Conservation (phyloP, 2,113 vertebrate genomes). For the Myiopsitta monachus region DNA sequence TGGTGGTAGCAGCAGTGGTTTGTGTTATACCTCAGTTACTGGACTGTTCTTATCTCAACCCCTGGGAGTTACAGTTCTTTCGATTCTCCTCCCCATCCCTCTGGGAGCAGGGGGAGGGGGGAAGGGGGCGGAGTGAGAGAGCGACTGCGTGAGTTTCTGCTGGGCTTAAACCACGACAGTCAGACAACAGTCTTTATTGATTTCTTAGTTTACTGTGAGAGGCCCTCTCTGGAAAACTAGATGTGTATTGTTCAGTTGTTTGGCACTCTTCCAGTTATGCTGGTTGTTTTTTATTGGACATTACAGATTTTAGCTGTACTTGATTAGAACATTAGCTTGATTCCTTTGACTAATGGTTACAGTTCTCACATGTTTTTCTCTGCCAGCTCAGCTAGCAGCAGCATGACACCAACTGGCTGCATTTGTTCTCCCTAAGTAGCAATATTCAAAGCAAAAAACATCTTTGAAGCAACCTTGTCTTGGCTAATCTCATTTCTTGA, state of each 20-base stretch:
- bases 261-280: neutral
- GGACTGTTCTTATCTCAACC: too few species aligned
- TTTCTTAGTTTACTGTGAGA: neutral
- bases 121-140: too few species aligned
- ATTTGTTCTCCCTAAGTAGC: neutral
- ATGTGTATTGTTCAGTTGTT: neutral
- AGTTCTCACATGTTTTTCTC: neutral
- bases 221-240: neutral
- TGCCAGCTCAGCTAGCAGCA: conserved; percentile 9
- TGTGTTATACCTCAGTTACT: too few species aligned
- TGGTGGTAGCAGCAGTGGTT: too few species aligned
- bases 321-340: conserved; percentile 15
- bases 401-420: neutral
- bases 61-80: too few species aligned
- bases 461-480: neutral
- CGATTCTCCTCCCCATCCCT: too few species aligned
- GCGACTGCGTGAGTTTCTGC: too few species aligned
- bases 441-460: neutral
- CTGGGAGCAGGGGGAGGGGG: too few species aligned
- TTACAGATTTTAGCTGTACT: neutral
- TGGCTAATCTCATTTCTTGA: neutral
- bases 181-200: neutral
- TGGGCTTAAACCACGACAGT: too few species aligned
- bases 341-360: neutral
- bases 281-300: conserved; percentile 1